Percentiles rank a stretch among this genome's conserved stretches.
Evolutionary conservation across 1,140 invertebrate genomes (phyloP).

Genomic region (Ceratosolen solmsi): DNA sequence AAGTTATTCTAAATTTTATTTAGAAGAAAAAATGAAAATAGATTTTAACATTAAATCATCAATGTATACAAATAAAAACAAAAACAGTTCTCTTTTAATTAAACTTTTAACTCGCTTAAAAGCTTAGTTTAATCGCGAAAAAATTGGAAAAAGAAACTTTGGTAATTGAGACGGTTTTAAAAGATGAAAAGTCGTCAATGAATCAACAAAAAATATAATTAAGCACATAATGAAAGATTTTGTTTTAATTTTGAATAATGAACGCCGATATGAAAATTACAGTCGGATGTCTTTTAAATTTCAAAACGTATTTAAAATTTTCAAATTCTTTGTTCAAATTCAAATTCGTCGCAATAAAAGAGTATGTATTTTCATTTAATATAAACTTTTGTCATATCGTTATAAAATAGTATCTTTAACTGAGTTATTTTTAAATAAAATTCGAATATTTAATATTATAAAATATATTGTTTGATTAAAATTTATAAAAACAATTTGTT

Average conservation of each 20-base stretch:
- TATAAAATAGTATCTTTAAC: no score
- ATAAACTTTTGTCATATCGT: not conserved
- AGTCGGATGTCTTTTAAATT: not conserved
- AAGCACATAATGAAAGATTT: not conserved
- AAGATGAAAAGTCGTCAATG: constrained; percentile 16
- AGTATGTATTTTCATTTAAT: not conserved
- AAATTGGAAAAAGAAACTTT: constrained; percentile 10
- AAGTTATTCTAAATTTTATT: not conserved
- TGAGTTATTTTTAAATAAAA: no score
- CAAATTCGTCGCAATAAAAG: not conserved
- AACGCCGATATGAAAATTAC: not conserved
- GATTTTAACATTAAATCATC: no score
- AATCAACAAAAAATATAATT: constrained; percentile 3
- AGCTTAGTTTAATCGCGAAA: not conserved
- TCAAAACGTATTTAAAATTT: not conserved
- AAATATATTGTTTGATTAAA: no score
- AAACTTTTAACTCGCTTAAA: not conserved
- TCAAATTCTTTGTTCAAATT: not conserved
- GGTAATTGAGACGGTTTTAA: constrained; percentile 1
- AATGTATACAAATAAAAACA: not conserved
- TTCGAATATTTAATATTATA: no score
- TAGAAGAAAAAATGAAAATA: not conserved
- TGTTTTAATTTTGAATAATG: not conserved
- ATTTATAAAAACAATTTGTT: no score
- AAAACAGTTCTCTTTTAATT: not conserved